Evolutionary conservation across 2,888 invertebrate genomes (phyloP), one percentile per base, ranked within the genome.

Genomic region (Dasysyrphus tricinctus): DNA sequence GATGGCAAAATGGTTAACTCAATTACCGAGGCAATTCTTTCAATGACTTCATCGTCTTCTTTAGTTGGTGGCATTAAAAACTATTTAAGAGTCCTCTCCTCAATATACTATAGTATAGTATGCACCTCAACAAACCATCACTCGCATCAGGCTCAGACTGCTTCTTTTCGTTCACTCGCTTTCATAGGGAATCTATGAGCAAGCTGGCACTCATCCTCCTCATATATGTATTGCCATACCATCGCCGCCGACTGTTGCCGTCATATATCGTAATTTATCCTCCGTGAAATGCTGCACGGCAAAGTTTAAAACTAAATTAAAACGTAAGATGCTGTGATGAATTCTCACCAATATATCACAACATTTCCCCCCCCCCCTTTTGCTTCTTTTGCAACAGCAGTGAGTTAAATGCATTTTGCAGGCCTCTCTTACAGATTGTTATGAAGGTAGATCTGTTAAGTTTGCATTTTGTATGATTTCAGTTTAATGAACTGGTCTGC

Each of bases 281-380:
- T 51, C 63, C 67, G 54, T 67, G 69, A 76, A 57, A 72, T 81
- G 80, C 73, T 77, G 61, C 74, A 78, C 57, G 74, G 81, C 75
- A 82, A 82, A 82, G 78, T 82, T 86, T 86, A 86, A 86, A 86
- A 80, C 79, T 87, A 87, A 87, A 87, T 87, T 87, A 87, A 87
- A 87, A 87, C 87, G 87, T 82, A 87, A 87, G 83, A 87, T 78
- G 73, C 70, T 32, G 76, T 87, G 87, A 87, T 87, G 83, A 73
- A 87, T 87, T 83, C 65, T 73, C 54, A 74, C 87, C 87, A 87
- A 87, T 87, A 87, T 83, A 83, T 87, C 87, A 87, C 87, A 76
- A 69, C 75, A 69, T 29, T 44, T 5, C 67, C 51, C 56, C 75
- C 42, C 7, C 73, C n/a, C n/a, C n/a, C n/a, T n/a, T 37, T 54